These are phyloP conservation scores for Erebia palarica DNA, from an alignment of 2,888 invertebrate genomes.

Conservation along the genomic window DNA sequence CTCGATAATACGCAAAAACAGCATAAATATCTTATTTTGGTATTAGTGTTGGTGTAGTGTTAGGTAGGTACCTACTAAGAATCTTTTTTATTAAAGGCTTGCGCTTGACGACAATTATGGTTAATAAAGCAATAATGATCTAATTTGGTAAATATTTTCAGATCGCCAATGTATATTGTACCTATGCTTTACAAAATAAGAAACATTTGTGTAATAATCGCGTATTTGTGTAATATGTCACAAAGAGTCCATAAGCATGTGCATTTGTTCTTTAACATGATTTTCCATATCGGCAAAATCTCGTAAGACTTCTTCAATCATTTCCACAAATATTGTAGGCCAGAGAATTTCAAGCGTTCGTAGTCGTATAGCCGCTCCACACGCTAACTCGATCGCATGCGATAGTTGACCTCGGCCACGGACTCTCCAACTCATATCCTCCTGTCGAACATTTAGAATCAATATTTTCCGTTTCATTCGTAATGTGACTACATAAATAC, in stretches of 20 bases:
- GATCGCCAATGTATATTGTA: no score
- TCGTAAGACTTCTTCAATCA: conserved; percentile 88
- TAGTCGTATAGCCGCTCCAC: conserved; percentile 89
- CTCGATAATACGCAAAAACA: no score
- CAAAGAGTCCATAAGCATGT: conserved; percentile 69
- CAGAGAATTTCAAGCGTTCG: conserved; percentile 88
- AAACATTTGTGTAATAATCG: no score
- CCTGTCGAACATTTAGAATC: conserved; percentile 67
- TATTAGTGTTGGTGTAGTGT: no score
- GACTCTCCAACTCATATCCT: conserved; percentile 87
- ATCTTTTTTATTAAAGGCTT: no score
- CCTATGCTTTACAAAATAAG: background rate
- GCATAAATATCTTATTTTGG: no score
- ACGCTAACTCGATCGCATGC: conserved; percentile 87
- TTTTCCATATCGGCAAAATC: conserved; percentile 92
- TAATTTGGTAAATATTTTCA: no score
- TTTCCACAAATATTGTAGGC: conserved; percentile 89
- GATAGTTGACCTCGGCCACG: conserved; percentile 88
- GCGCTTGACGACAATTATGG: no score
- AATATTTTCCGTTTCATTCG: background rate
- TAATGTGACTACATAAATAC: background rate
- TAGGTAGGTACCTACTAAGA: no score
- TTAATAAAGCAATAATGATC: no score
- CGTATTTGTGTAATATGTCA: conserved; percentile 26
- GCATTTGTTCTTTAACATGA: conserved; percentile 88